Percentiles rank a stretch among this genome's conserved stretches.
Conservation (phyloP, 2,113 vertebrate species). For the Pheucticus melanocephalus region DNA sequence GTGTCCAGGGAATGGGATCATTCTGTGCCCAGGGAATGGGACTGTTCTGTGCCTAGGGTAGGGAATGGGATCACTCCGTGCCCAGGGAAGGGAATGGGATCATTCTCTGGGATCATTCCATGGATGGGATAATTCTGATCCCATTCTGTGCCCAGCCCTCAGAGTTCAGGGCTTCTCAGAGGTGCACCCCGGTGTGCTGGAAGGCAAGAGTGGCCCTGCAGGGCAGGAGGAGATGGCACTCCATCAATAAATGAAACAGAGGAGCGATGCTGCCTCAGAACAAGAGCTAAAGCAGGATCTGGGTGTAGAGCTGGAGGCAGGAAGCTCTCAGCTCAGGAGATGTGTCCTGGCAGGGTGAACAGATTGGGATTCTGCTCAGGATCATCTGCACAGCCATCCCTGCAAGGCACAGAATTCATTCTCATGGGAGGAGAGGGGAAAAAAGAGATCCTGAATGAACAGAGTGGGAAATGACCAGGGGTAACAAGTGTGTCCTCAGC, state of each 20-base stretch:
- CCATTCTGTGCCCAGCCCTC: neutral
- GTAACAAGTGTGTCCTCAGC: neutral
- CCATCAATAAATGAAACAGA: neutral
- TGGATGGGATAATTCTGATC: too few relatives aligned
- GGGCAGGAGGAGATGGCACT: neutral
- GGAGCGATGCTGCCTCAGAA: neutral
- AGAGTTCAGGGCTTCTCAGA: neutral
- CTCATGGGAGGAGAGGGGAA: neutral
- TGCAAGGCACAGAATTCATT: neutral
- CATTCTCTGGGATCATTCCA: too few relatives aligned
- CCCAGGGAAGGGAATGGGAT: neutral
- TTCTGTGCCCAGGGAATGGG: too few relatives aligned
- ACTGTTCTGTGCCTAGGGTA: neutral
- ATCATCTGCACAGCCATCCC: neutral
- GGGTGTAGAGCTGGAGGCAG: neutral
- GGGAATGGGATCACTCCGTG: too few relatives aligned
- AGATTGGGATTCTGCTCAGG: neutral
- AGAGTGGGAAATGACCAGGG: neutral
- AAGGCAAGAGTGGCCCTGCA: neutral
- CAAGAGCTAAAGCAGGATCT: neutral
- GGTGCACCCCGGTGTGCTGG: neutral
- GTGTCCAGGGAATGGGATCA: too few relatives aligned
- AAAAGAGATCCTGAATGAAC: neutral
- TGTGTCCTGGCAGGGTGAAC: neutral
- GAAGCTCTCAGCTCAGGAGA: neutral